Evolutionary conservation across 37 sponge, comb jelly and placozoan species (phyloP).

Genomic region (Agelas oroides): DNA sequence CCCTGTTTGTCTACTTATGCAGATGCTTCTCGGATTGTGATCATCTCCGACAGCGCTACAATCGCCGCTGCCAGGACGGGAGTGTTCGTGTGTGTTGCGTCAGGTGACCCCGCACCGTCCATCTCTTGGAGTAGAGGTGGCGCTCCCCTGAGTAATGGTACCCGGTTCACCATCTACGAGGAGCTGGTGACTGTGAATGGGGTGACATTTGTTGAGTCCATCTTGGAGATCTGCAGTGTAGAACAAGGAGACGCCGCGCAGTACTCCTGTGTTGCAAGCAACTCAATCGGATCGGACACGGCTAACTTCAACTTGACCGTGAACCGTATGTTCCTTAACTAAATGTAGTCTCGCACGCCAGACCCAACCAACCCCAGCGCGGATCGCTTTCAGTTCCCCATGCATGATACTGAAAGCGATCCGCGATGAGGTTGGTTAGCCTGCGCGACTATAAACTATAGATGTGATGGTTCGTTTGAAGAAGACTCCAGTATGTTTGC

Average conservation of each 20-base stretch:
- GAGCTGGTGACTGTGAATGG: neutral
- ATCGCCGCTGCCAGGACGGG: no score
- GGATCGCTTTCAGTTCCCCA: no score
- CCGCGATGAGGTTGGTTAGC: no score
- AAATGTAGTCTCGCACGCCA: no score
- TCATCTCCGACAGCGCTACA: conserved; percentile 4
- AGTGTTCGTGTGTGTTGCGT: conserved; percentile 15
- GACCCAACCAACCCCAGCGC: no score
- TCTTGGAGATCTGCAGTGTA: neutral
- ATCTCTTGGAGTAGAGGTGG: conserved; percentile 25
- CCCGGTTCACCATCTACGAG: conserved; percentile 1
- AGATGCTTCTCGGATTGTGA: neutral
- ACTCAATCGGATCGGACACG: neutral
- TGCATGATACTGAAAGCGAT: no score
- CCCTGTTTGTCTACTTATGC: no score
- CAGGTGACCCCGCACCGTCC: neutral
- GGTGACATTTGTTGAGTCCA: neutral
- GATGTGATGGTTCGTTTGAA: no score
- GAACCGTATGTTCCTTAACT: no score
- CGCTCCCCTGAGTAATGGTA: neutral
- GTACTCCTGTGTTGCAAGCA: conserved; percentile 31
- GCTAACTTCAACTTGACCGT: neutral
- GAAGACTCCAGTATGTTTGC: no score
- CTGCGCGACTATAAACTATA: no score
- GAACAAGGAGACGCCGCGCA: neutral